These are phyloP conservation scores for Megaustenia siamemsis DNA, from an alignment of 2,888 invertebrate genomes.

Conservation along the genomic window DNA sequence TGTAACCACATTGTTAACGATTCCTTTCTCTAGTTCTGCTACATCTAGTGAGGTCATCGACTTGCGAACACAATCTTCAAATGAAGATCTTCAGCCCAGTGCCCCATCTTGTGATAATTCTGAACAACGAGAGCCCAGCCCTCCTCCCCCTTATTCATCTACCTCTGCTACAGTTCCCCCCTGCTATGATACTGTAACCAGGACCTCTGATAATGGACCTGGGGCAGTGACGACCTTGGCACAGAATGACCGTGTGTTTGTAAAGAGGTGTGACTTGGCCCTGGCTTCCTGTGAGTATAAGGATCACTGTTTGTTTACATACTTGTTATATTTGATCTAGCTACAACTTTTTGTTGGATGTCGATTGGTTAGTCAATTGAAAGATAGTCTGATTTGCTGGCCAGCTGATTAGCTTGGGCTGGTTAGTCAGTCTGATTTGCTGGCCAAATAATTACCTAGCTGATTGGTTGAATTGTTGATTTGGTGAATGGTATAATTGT, in stretches of 20 bases:
- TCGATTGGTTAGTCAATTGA: too few species aligned
- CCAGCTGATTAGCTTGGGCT: too few species aligned
- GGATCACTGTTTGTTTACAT: too few species aligned
- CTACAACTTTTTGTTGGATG: too few species aligned
- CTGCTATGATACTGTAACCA: slow-evolving; percentile 81
- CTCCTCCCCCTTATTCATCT: slow-evolving; percentile 66
- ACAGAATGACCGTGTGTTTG: slow-evolving; percentile 64
- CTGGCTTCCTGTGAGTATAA: slow-evolving; percentile 21
- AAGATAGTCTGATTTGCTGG: too few species aligned
- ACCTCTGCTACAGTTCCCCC: slow-evolving; percentile 58
- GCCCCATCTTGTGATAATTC: not conserved
- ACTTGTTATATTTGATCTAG: not conserved
- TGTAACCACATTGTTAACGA: too few species aligned
- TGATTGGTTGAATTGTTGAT: too few species aligned
- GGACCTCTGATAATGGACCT: slow-evolving; percentile 81
- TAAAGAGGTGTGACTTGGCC: slow-evolving; percentile 50
- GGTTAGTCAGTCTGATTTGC: too few species aligned
- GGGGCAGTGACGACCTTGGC: slow-evolving; percentile 81
- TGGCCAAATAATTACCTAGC: too few species aligned
- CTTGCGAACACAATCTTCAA: slow-evolving; percentile 64
- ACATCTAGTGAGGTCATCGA: slow-evolving; percentile 73
- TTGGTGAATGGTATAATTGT: too few species aligned
- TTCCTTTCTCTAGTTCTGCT: slow-evolving; percentile 62
- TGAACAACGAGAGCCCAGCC: slow-evolving; percentile 60
- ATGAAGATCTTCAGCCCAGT: slow-evolving; percentile 1